Conservation (phyloP, 2,113 vertebrate genomes). For the Amia ocellicauda region DNA sequence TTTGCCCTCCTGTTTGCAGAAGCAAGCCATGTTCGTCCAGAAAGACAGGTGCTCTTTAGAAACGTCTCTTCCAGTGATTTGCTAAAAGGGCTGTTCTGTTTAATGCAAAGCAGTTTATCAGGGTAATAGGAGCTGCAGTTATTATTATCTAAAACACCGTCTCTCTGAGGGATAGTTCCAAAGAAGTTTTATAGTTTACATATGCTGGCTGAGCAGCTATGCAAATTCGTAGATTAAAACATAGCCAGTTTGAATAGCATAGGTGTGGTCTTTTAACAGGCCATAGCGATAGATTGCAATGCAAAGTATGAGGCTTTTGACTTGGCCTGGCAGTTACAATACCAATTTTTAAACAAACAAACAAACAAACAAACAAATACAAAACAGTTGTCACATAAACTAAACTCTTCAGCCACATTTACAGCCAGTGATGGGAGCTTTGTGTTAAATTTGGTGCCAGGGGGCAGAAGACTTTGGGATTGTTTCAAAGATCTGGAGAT, state of each 20-base stretch:
- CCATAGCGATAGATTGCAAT: neutral
- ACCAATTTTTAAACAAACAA: neutral
- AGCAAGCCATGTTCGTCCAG: neutral
- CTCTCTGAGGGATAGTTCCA: neutral
- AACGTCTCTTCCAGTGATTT: neutral
- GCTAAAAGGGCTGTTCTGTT: neutral
- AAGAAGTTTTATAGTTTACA: neutral
- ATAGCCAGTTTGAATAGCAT: neutral
- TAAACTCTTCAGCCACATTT: neutral
- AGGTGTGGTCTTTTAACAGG: neutral
- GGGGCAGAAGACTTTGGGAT: too few species aligned
- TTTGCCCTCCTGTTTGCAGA: conserved; percentile 4
- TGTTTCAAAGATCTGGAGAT: too few species aligned
- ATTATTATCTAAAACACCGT: neutral
- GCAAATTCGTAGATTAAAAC: neutral
- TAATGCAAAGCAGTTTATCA: neutral
- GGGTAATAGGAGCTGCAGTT: neutral
- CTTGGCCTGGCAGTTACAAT: neutral
- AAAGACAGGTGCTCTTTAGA: neutral
- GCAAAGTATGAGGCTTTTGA: neutral
- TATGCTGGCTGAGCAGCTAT: neutral
- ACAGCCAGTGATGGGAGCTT: too few species aligned
- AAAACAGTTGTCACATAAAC: neutral
- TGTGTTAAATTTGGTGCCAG: too few species aligned
- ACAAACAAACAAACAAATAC: neutral